These are phyloP conservation scores for Epiperipatus broadwayi DNA, from an alignment of 2,888 invertebrate genomes.

Conservation along the genomic window DNA sequence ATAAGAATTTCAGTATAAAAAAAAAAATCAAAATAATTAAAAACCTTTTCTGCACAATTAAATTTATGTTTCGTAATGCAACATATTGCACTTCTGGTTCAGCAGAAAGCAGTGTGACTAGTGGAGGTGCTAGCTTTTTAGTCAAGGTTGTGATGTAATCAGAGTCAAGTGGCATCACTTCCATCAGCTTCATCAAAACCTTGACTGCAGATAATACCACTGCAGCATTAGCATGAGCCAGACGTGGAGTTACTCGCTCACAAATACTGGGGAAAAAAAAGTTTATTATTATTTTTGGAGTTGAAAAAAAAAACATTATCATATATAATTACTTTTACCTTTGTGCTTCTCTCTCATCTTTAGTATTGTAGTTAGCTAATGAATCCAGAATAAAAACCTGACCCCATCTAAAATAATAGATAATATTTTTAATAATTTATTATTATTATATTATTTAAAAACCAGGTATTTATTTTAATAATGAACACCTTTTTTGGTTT, in stretches of 20 bases:
- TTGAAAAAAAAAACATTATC: neutral
- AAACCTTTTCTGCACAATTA: slow-evolving; percentile 81
- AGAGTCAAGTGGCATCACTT: slow-evolving; percentile 77
- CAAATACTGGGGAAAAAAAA: slow-evolving; percentile 50
- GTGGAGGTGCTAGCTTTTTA: slow-evolving; percentile 93
- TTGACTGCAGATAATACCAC: slow-evolving; percentile 96
- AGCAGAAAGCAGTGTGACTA: slow-evolving; percentile 87
- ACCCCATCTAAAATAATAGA: no score
- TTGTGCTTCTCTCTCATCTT: slow-evolving; percentile 93
- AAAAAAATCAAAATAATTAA: neutral
- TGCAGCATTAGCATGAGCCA: slow-evolving; percentile 97
- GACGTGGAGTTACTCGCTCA: slow-evolving; percentile 83
- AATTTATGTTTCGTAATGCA: slow-evolving; percentile 88
- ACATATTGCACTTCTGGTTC: slow-evolving; percentile 99
- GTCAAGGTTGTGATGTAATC: slow-evolving; percentile 84
- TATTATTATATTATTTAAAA: neutral
- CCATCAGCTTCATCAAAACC: slow-evolving; percentile 91
- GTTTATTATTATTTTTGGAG: slow-evolving; percentile 6
- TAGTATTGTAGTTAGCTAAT: slow-evolving; percentile 84
- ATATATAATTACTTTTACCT: slow-evolving; percentile 30
- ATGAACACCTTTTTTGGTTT: no score
- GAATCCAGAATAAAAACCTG: slow-evolving; percentile 97
- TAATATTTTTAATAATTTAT: slow-evolving; percentile 9
- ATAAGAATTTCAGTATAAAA: neutral
- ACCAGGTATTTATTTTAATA: slow-evolving; percentile 20